Conservation (phyloP, 35 echinoderm and acorn worm species). For the Heliocidaris erythrogramma region DNA sequence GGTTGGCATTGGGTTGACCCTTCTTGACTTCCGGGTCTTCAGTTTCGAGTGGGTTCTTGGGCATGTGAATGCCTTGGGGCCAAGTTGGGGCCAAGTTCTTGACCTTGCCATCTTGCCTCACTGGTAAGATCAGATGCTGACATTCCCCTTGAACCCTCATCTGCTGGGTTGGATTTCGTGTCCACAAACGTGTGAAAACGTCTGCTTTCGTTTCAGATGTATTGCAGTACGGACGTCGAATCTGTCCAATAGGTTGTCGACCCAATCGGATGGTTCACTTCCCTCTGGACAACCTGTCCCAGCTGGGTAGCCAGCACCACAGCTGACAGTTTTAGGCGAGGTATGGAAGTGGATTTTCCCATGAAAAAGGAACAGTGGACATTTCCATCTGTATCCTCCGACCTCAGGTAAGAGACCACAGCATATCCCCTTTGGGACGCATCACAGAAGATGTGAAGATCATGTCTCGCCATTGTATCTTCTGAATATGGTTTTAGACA, state of each 20-base stretch:
- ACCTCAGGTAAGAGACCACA: constrained; percentile 32
- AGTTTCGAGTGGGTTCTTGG: too few species aligned
- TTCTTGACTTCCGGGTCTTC: too few species aligned
- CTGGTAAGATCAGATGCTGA: background rate
- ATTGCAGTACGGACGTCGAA: constrained; percentile 51
- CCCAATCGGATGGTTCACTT: background rate
- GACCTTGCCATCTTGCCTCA: background rate
- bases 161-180: constrained; percentile 57
- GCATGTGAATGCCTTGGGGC: too few species aligned
- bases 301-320: constrained; percentile 13
- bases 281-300: background rate
- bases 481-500: background rate
- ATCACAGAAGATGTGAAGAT: constrained; percentile 64
- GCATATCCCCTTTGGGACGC: constrained; percentile 58
- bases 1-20: too few species aligned
- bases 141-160: constrained; percentile 43
- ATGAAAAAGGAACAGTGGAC: constrained; percentile 50
- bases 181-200: constrained; percentile 62
- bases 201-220: constrained; percentile 53
- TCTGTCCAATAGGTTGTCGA: constrained; percentile 55
- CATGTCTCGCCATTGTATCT: background rate
- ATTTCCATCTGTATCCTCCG: background rate
- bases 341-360: constrained; percentile 52
- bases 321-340: constrained; percentile 37
- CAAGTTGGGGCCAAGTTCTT: too few species aligned